These are phyloP conservation scores for Chloroclystis v-ata DNA, from an alignment of 2,888 invertebrate genomes.

Conservation along the genomic window DNA sequence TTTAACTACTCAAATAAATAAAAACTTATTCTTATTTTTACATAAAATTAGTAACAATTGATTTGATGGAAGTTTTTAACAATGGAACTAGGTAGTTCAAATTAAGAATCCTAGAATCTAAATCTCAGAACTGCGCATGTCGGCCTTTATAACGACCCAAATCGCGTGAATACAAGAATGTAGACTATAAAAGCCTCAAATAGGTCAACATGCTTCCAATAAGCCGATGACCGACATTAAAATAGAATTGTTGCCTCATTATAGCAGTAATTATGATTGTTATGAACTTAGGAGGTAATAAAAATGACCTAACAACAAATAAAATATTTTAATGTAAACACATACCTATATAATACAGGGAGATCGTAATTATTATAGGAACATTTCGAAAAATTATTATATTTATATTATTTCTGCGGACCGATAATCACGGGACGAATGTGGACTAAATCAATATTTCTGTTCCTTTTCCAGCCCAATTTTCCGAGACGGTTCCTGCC, in stretches of 20 bases:
- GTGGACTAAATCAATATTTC: too few species aligned
- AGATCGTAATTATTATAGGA: too few species aligned
- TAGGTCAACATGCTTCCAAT: constrained; percentile 14
- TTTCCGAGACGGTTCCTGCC: constrained; percentile 89
- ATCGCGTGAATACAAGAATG: constrained; percentile 10
- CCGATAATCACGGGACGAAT: too few species aligned
- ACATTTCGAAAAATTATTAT: too few species aligned
- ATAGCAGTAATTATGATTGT: constrained; percentile 2
- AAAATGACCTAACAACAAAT: not conserved
- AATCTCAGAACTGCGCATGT: constrained; percentile 11
- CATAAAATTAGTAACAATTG: too few species aligned
- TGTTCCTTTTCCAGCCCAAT: constrained; percentile 76
- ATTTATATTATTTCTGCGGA: too few species aligned
- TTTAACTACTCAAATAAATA: too few species aligned
- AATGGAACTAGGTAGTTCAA: not conserved
- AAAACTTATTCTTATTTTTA: too few species aligned
- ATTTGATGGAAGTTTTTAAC: not conserved
- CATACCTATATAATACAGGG: not conserved
- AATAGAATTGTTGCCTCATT: constrained; percentile 14
- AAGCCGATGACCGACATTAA: constrained; percentile 7
- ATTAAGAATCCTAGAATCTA: not conserved
- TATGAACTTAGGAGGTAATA: not conserved
- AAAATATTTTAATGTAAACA: not conserved
- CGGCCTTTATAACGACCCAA: constrained; percentile 12
- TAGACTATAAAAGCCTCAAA: constrained; percentile 7